phyloP scores from a whole-genome alignment of 2,113 vertebrate species.

The Apus apus region DNA sequence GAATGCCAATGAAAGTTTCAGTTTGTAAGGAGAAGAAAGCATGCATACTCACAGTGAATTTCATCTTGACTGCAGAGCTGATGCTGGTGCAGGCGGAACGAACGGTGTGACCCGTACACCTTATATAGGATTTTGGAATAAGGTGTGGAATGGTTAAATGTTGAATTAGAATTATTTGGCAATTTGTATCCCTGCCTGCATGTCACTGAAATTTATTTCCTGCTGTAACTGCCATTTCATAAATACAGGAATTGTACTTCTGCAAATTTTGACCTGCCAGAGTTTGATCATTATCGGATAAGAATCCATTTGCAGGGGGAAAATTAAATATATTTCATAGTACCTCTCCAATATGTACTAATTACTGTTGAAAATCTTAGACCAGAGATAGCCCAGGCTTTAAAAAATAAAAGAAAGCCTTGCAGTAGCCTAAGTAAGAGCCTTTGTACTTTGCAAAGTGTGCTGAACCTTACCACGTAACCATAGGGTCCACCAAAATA shows the following conservation, averaged over 20 bases:
- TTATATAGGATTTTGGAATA: conserved; percentile 4
- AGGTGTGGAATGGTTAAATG: neutral
- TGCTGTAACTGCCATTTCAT: neutral
- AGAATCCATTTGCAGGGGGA: neutral
- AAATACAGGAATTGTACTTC: neutral
- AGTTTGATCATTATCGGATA: neutral
- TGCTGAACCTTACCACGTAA: neutral
- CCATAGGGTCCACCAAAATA: neutral
- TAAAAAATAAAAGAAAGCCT: neutral
- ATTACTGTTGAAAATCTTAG: neutral
- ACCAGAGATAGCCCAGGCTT: neutral
- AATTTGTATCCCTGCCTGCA: neutral
- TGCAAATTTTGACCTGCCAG: neutral
- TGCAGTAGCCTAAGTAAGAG: neutral
- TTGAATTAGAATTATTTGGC: neutral
- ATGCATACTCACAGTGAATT: conserved; percentile 22
- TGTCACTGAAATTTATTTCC: neutral
- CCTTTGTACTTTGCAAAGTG: neutral
- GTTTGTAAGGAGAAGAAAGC: neutral
- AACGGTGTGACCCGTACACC: neutral
- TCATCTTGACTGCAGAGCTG: conserved; percentile 44
- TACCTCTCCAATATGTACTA: neutral
- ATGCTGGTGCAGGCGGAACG: neutral
- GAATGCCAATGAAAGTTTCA: neutral
- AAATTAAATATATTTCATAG: neutral